Base-by-base conservation (phyloP, 2,797 vertebrate genomes). In the Danionella dracula region DNA sequence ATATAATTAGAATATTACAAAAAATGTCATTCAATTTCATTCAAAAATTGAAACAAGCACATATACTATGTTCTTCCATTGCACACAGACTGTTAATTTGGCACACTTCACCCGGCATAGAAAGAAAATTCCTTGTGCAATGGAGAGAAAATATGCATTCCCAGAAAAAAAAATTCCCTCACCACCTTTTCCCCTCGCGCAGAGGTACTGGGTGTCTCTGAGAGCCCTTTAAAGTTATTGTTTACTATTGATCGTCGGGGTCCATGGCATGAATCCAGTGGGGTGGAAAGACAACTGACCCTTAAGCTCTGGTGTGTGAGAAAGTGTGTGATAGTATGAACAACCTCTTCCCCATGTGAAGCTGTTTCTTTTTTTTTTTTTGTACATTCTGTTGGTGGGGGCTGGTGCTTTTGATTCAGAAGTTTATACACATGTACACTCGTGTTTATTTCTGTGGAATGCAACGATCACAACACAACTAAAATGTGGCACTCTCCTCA, bases 201-300 rank as follows among this genome's bases (percentile, higher is more conserved):
- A 59, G 8, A 45, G 27, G 38, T 55, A 50, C 23, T 27, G 23
- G 3, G 6, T 44, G 37, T 8, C 50, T 61, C 44, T 44, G 55
- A 61, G 27, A 56, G 50, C 61, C 46, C 54, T 74, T 69, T 60
- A 64, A 58, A 58, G 51, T 68, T 70, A 68, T 74, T 72, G 66
- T 74, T 72, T 55, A 54, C 45, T 74, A 77, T 77, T 72, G 75
- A 77, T 72, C 55, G 50, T 4, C 35, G 31, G n/a, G 59, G 45
- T 56, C 64, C 31, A 40, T 10, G 55, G 55, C 54, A 44, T 57
- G 37, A 69, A 62, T 31, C 51, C 61, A 63, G 57, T 57, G 61
- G 69, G 69, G 34, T 67, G 75, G 62, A 72, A 77, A 59, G 56
- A 59, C 42, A 63, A 35, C 51, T 72, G 66, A 77, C 69, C 69